phyloP scores from a whole-genome alignment of 2,888 invertebrate species.

The Drosophila bunnanda region DNA sequence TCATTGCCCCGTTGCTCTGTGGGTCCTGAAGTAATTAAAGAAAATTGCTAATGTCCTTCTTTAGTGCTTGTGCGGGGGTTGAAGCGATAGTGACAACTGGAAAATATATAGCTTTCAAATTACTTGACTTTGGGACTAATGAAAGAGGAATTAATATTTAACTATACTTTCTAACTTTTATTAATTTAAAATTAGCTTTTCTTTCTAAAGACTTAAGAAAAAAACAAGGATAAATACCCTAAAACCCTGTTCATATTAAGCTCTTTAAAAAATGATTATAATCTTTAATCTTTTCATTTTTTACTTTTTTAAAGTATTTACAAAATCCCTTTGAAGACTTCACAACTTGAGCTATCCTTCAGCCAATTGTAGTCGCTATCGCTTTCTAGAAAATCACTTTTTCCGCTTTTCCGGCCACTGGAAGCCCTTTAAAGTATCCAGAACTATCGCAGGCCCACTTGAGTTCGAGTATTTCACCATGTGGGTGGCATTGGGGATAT shows the following conservation, averaged over 20 bases:
- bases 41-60: slow-evolving; percentile 25
- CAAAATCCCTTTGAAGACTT: background rate
- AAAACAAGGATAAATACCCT: background rate
- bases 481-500: slow-evolving; percentile 23
- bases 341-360: background rate
- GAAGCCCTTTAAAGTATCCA: slow-evolving; percentile 27
- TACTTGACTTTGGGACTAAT: background rate
- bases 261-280: background rate
- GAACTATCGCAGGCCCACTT: slow-evolving; percentile 20
- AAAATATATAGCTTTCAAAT: background rate
- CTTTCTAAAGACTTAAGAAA: background rate
- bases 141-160: background rate
- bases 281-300: background rate
- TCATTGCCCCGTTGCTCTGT: background rate
- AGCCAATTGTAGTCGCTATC: background rate
- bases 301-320: background rate
- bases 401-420: background rate
- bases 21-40: slow-evolving; percentile 27
- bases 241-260: background rate
- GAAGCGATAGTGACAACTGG: background rate
- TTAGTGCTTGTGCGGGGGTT: background rate
- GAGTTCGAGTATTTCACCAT: slow-evolving; percentile 35
- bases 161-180: background rate
- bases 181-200: background rate
- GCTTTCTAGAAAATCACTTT: background rate